A percentile compares a stretch with the other conserved stretches of the same genome.
These are phyloP conservation scores for Neria commutata DNA, from an alignment of 2,888 invertebrate genomes.

Conservation along the genomic window DNA sequence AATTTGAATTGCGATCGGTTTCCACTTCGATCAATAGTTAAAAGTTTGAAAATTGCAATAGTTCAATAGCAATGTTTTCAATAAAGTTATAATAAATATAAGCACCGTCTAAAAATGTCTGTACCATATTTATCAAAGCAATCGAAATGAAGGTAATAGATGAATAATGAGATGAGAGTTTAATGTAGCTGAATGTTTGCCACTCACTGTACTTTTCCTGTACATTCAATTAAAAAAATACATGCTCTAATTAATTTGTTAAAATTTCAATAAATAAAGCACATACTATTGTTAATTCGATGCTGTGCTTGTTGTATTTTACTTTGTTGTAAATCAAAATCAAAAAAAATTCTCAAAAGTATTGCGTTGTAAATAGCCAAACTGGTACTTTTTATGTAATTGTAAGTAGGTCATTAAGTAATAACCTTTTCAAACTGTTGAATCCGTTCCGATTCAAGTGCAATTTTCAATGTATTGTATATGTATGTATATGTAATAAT, in stretches of 20 bases:
- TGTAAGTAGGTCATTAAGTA: constrained; percentile 29
- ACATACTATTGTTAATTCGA: constrained; percentile 15
- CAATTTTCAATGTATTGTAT: constrained; percentile 35
- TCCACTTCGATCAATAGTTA: too few species aligned
- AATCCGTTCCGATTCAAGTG: constrained; percentile 42
- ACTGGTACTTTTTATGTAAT: constrained; percentile 40
- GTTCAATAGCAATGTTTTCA: too few species aligned
- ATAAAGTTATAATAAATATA: too few species aligned
- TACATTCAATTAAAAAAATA: constrained; percentile 33
- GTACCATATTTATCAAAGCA: too few species aligned
- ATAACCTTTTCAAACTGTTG: constrained; percentile 34
- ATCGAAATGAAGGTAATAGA: too few species aligned
- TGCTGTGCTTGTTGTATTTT: constrained; percentile 24
- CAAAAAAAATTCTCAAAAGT: constrained; percentile 24
- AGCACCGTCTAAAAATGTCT: too few species aligned
- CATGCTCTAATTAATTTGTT: constrained; percentile 44
- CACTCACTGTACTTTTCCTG: constrained; percentile 41
- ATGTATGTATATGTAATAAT: constrained; percentile 32
- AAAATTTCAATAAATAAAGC: constrained; percentile 31
- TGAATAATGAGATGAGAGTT: too few species aligned
- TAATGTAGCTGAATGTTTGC: too few species aligned
- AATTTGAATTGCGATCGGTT: too few species aligned
- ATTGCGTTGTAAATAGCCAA: neutral
- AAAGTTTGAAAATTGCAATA: too few species aligned
- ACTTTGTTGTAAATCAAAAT: constrained; percentile 36